Conservation (phyloP, 2,888 invertebrate genomes). For the Cylindroiulus punctatus region DNA sequence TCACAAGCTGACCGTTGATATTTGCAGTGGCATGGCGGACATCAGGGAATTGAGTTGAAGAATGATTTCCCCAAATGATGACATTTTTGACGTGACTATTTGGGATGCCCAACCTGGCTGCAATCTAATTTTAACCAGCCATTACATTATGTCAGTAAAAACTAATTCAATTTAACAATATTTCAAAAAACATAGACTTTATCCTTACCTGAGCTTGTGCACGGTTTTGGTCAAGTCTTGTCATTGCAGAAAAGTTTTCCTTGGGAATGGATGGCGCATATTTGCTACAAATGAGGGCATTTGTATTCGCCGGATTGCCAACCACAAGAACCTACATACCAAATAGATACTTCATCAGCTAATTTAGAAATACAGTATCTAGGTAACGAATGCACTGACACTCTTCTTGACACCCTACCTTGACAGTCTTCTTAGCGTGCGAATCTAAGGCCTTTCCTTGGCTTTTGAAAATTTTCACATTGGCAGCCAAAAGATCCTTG, state of each 20-base stretch:
- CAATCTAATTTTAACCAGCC: constrained; percentile 64
- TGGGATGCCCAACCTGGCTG: constrained; percentile 67
- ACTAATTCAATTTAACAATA: too few relatives aligned
- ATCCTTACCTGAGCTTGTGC: constrained; percentile 82
- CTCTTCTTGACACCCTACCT: constrained; percentile 71
- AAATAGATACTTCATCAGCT: not conserved
- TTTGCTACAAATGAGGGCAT: constrained; percentile 93
- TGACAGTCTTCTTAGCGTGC: constrained; percentile 89
- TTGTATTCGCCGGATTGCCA: constrained; percentile 99
- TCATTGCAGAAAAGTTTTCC: constrained; percentile 98
- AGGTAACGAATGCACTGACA: not conserved
- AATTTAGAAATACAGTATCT: not conserved
- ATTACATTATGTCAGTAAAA: not conserved
- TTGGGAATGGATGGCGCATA: constrained; percentile 96
- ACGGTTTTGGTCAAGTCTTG: constrained; percentile 96
- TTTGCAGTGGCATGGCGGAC: constrained; percentile 75
- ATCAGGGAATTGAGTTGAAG: constrained; percentile 98
- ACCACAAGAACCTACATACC: constrained; percentile 77
- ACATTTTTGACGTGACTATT: constrained; percentile 86
- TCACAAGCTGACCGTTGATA: constrained; percentile 72
- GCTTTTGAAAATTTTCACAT: constrained; percentile 97
- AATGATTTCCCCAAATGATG: constrained; percentile 99
- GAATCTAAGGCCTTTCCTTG: constrained; percentile 92
- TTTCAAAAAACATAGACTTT: not conserved
- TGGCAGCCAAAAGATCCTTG: constrained; percentile 95